Evolutionary conservation across 2,113 vertebrate species (phyloP).

Genomic region (Romanogobio albipinnatus): DNA sequence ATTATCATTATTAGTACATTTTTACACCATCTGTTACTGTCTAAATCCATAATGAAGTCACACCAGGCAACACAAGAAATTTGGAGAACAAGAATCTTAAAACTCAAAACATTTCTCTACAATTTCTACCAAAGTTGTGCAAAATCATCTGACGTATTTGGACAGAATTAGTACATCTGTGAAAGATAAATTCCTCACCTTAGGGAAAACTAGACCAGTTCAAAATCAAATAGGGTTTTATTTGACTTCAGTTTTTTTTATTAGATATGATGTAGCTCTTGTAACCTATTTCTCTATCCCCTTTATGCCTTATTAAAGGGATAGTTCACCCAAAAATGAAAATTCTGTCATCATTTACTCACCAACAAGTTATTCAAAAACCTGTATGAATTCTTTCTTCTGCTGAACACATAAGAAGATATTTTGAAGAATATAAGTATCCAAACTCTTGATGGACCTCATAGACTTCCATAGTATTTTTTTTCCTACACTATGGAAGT

Average conservation of each 20-base stretch:
- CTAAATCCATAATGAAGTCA: neutral
- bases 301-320: neutral
- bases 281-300: neutral
- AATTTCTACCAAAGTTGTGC: neutral
- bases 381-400: no score
- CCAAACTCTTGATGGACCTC: no score
- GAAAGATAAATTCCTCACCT: neutral
- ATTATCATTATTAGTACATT: no score
- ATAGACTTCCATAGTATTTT: no score
- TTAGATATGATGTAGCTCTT: neutral
- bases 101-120: no score
- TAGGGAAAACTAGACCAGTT: neutral
- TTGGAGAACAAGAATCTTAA: neutral
- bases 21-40: neutral
- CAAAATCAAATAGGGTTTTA: neutral
- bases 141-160: neutral
- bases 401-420: no score
- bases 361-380: no score
- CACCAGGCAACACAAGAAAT: neutral
- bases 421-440: no score
- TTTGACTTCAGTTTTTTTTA: neutral
- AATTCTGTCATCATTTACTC: no score
- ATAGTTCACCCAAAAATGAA: no score
- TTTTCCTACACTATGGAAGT: no score
- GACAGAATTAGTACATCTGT: neutral